Evolutionary conservation across 2,888 invertebrate genomes (phyloP).

Genomic region (Dynastes grantii): DNA sequence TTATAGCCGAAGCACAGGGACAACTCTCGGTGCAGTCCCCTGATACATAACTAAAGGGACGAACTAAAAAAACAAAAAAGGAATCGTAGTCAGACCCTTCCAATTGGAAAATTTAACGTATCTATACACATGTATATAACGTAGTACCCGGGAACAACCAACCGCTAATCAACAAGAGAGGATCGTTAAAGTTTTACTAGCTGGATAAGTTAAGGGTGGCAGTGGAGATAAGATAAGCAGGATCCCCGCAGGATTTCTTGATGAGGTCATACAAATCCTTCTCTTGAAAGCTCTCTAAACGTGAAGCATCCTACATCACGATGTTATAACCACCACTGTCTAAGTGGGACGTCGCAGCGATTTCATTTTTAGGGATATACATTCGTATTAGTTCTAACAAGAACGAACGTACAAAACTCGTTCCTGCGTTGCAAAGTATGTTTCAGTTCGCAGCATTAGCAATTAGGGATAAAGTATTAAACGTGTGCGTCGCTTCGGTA

Average conservation of each 20-base stretch:
- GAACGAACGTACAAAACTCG: slow-evolving; percentile 17
- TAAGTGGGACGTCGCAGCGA: slow-evolving; percentile 31
- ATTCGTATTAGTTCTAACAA: slow-evolving; percentile 28
- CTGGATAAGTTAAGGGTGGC: slow-evolving; percentile 37
- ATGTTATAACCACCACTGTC: slow-evolving; percentile 39
- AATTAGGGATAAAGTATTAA: background rate
- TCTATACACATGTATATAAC: background rate
- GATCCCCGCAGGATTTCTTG: slow-evolving; percentile 37
- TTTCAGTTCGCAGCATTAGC: background rate
- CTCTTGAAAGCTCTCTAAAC: slow-evolving; percentile 38
- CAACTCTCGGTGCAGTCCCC: no score
- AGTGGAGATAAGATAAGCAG: slow-evolving; percentile 36
- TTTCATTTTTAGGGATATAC: slow-evolving; percentile 39
- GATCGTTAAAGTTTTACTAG: slow-evolving; percentile 39
- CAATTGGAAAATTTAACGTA: slow-evolving; percentile 28
- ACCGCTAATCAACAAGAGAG: slow-evolving; percentile 37
- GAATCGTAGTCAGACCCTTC: slow-evolving; percentile 5
- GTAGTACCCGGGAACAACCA: slow-evolving; percentile 19
- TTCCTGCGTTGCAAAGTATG: background rate
- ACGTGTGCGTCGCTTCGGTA: background rate
- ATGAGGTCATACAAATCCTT: slow-evolving; percentile 39
- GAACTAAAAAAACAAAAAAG: no score
- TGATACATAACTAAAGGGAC: no score
- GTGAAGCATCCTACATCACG: slow-evolving; percentile 38
- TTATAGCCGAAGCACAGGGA: no score